Evolutionary conservation across 2,888 invertebrate species (phyloP).

Genomic region (Lordiphosa andalusiaca): DNA sequence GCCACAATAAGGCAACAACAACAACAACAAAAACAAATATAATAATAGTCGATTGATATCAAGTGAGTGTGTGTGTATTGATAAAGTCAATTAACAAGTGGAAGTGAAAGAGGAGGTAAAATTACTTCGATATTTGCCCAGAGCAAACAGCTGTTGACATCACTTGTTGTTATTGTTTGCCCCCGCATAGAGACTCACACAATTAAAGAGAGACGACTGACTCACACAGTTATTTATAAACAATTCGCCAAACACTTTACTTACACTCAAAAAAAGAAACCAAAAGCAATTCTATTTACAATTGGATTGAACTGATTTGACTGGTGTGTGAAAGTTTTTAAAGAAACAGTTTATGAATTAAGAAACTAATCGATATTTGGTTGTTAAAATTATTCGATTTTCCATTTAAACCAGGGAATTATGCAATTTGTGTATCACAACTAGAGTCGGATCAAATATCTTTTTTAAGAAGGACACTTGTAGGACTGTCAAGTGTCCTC

Average conservation of each 20-base stretch:
- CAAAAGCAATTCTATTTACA: neutral
- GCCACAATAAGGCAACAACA: neutral
- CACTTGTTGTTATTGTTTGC: slow-evolving; percentile 62
- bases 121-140: slow-evolving; percentile 13
- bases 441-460: too few species aligned
- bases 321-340: too few species aligned
- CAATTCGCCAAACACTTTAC: slow-evolving; percentile 42
- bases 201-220: slow-evolving; percentile 34
- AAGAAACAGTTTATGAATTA: too few species aligned
- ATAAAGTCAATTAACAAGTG: slow-evolving; percentile 9
- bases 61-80: slow-evolving; percentile 10
- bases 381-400: too few species aligned
- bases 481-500: too few species aligned
- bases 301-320: neutral
- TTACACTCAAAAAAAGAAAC: neutral
- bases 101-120: slow-evolving; percentile 5
- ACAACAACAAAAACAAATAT: neutral
- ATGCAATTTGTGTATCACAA: too few species aligned
- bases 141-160: slow-evolving; percentile 55
- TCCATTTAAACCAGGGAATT: too few species aligned
- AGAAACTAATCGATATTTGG: too few species aligned
- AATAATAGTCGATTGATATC: slow-evolving; percentile 6
- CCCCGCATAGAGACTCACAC: slow-evolving; percentile 14
- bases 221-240: slow-evolving; percentile 65
- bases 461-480: too few species aligned